These are phyloP conservation scores for Bothrops jararaca DNA, from an alignment of 2,113 vertebrate genomes.

Conservation along the genomic window DNA sequence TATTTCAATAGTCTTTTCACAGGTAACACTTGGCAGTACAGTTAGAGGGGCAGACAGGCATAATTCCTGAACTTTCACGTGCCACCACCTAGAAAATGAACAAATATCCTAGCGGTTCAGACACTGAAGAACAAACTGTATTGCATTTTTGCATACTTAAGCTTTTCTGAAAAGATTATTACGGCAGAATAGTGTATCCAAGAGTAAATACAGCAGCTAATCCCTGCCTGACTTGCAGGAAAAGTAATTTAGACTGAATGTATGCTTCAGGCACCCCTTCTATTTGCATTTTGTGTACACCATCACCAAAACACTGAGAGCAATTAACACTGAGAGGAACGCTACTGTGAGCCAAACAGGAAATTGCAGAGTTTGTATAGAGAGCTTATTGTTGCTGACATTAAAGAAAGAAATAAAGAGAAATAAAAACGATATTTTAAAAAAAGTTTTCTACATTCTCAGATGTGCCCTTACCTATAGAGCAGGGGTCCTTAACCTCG, in stretches of 20 bases:
- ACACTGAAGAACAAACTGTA: no score
- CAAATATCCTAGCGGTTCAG: neutral
- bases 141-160: neutral
- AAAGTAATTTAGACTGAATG: neutral
- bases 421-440: neutral
- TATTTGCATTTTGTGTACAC: neutral
- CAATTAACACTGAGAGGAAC: neutral
- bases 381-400: neutral
- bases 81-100: conserved; percentile 87
- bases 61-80: conserved; percentile 83
- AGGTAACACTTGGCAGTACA: conserved; percentile 84
- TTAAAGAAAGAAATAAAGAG: neutral
- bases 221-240: neutral
- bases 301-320: neutral
- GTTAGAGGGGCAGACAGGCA: conserved; percentile 87
- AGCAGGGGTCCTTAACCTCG: no score
- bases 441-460: neutral
- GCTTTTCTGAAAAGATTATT: neutral
- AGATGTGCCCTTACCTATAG: neutral
- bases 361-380: neutral
- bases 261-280: neutral
- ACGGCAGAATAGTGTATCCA: neutral
- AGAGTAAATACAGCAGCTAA: neutral
- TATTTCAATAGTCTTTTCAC: conserved; percentile 87
- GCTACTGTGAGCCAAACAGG: neutral